Percentiles rank a stretch among this genome's conserved stretches.
phyloP scores from a whole-genome alignment of 2,888 invertebrate genomes.

The Harpalus rubripes region DNA sequence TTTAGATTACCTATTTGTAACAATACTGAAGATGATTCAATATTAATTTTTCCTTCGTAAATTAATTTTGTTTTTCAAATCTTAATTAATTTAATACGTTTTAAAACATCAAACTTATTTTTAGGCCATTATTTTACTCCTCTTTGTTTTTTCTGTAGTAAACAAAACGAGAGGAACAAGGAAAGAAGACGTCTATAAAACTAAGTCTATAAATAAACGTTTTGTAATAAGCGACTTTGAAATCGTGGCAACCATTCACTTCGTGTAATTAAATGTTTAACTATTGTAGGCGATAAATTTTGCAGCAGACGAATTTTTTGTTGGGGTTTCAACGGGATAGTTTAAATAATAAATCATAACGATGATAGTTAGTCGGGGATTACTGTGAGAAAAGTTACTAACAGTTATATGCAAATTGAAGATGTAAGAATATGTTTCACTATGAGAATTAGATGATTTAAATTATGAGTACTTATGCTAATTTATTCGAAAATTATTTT shows the following conservation, averaged over 20 bases:
- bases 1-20: no score
- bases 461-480: no score
- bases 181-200: constrained; percentile 19
- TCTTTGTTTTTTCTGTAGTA: constrained; percentile 7
- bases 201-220: constrained; percentile 39
- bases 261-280: constrained; percentile 25
- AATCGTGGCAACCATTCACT: constrained; percentile 26
- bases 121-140: constrained; percentile 9
- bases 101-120: constrained; percentile 10
- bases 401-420: not conserved
- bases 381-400: not conserved
- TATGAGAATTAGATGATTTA: no score
- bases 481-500: no score
- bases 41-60: no score
- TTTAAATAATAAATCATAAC: constrained; percentile 8
- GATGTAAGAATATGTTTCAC: not conserved
- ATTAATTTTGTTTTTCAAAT: not conserved
- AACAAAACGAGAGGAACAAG: constrained; percentile 6
- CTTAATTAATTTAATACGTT: not conserved
- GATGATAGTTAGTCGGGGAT: not conserved
- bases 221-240: constrained; percentile 37
- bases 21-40: no score
- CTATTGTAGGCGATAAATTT: constrained; percentile 7
- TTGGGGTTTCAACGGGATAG: not conserved
- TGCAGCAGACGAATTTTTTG: constrained; percentile 9